These are phyloP conservation scores for Aldabrachelys gigantea DNA, from an alignment of 2,113 vertebrate species.

Conservation along the genomic window DNA sequence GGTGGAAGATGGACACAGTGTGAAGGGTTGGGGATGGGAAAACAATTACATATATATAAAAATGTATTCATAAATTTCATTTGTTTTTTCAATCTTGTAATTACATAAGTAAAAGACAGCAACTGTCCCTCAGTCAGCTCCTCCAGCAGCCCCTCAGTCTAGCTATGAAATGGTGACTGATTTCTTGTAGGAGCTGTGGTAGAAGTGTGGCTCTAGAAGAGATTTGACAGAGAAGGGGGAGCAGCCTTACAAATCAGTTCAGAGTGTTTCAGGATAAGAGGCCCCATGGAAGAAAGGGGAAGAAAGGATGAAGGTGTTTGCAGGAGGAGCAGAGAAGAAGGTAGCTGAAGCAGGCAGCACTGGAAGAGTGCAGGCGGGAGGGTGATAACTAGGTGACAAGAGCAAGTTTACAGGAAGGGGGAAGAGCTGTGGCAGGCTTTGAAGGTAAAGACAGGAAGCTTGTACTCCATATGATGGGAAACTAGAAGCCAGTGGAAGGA, in stretches of 20 bases:
- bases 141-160: background rate
- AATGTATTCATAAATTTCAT: background rate
- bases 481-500: background rate
- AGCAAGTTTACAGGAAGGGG: slow-evolving; percentile 10
- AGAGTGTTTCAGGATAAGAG: background rate
- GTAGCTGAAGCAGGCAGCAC: background rate
- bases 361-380: slow-evolving; percentile 23
- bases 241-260: background rate
- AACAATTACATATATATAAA: background rate
- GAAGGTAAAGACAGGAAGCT: background rate
- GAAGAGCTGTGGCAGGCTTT: background rate
- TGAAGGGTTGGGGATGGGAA: background rate
- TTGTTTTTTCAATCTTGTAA: background rate
- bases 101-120: background rate
- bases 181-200: background rate
- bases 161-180: background rate
- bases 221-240: background rate
- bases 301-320: background rate
- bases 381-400: slow-evolving; percentile 14
- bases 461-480: background rate
- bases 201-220: background rate
- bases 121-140: background rate
- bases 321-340: background rate
- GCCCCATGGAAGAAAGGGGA: background rate
- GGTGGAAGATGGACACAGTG: background rate